These are phyloP conservation scores for Redunca redunca DNA, from an alignment of 2,113 vertebrate species.

Conservation along the genomic window DNA sequence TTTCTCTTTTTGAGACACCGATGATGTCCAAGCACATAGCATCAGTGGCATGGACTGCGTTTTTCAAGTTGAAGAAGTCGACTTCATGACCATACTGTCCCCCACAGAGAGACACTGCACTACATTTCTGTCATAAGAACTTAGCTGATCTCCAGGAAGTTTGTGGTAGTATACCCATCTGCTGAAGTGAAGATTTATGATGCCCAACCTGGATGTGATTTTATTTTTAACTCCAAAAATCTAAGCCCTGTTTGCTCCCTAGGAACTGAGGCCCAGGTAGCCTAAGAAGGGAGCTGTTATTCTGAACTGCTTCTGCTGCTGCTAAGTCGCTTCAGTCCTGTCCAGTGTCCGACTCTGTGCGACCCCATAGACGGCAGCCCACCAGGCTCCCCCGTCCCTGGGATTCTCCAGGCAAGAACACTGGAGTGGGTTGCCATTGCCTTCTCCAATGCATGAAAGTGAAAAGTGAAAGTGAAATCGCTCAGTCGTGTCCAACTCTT, in stretches of 20 bases:
- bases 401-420: too few species aligned
- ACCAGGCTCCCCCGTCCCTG: too few species aligned
- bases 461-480: too few species aligned
- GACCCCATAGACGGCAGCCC: too few species aligned
- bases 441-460: too few species aligned
- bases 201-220: slow-evolving; percentile 25
- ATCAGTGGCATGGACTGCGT: not conserved
- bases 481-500: too few species aligned
- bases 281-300: not conserved
- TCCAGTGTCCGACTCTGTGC: too few species aligned
- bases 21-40: not conserved
- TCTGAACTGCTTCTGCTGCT: not conserved
- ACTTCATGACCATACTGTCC: not conserved
- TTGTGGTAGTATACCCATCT: not conserved
- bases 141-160: slow-evolving; percentile 52
- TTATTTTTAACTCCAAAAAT: slow-evolving; percentile 63
- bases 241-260: not conserved
- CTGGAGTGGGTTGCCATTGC: too few species aligned
- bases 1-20: not conserved
- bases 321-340: too few species aligned
- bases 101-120: slow-evolving; percentile 1
- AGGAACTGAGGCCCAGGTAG: not conserved
- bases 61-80: not conserved
- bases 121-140: slow-evolving; percentile 51
- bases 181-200: slow-evolving; percentile 60